Evolutionary conservation across 53 echinoderm and acorn worm species (phyloP).

Genomic region (Patiria pectinifera): DNA sequence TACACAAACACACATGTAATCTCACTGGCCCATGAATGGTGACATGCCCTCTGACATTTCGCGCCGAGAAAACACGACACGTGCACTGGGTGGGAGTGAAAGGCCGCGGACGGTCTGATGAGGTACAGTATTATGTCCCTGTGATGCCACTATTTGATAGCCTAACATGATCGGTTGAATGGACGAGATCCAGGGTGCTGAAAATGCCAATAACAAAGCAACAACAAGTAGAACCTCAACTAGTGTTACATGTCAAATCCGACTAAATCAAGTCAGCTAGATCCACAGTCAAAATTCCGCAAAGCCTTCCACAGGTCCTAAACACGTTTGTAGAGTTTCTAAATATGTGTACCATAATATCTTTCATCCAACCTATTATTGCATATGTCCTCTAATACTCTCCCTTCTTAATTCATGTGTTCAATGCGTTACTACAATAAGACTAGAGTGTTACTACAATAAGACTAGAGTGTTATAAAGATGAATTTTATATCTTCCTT

Average conservation of each 20-base stretch:
- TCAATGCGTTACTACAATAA: too few species aligned
- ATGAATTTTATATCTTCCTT: too few species aligned
- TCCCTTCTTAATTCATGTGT: too few species aligned
- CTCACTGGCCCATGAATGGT: slow-evolving; percentile 22
- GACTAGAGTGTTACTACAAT: too few species aligned
- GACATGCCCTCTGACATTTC: slow-evolving; percentile 64
- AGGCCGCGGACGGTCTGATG: background rate
- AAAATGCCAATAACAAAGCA: background rate
- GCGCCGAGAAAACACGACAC: slow-evolving; percentile 51
- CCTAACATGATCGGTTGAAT: slow-evolving; percentile 41
- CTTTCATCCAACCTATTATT: too few species aligned
- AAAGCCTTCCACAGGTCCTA: too few species aligned
- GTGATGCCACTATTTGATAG: slow-evolving; percentile 44
- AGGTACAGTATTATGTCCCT: slow-evolving; percentile 30
- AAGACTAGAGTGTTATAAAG: too few species aligned
- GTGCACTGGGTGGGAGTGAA: background rate
- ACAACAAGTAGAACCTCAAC: background rate
- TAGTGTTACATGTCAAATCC: background rate
- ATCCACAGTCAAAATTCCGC: background rate
- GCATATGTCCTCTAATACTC: too few species aligned
- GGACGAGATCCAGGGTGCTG: slow-evolving; percentile 19
- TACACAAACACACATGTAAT: slow-evolving; percentile 41
- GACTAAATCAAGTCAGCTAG: background rate
- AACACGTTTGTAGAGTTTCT: too few species aligned
- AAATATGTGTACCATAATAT: too few species aligned